Evolutionary conservation across 37 sponge, comb jelly and placozoan genomes (phyloP), one percentile per base, ranked within the genome.

Genomic region (Geodia barretti): DNA sequence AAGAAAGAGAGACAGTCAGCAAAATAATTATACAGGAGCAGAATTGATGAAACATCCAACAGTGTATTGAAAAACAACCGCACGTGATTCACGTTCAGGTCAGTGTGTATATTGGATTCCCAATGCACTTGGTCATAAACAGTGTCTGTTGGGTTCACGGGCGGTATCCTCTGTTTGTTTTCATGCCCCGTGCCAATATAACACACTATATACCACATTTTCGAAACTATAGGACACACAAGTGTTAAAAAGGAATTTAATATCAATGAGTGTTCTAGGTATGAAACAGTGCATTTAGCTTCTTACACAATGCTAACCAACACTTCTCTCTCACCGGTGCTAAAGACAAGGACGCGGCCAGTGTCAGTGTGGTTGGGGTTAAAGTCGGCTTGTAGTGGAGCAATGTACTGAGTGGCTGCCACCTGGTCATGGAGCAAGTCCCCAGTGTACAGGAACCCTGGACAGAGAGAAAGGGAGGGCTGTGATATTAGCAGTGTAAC

Each of bases 351-450:
- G 9, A 92, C 62, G 0, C 25, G 73, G 26, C 88, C 87, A 64
- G 64, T 74, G 65, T 73, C 76, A 63, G 78, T 73, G 54, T 79
- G 37, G 0, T 66, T 33, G 9, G 87, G 87, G 65, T 93, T 86
- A 61, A 93, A 93, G 75, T 93, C 79, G 23, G 94, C 94, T 42
- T 80, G 87, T 0, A 93, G 83, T 26, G 94, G 94, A 31, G 94
- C 90, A 28, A 93, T 86, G 47, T 73, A 83, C 60, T 93, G 94
- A 3, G 88, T 87, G 25, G 76, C 73, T 0, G 64, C 72, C 29
- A 87, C 59, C 34, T 21, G 64, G 28, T 25, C 33, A 47, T 93
- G 90, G 26, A 35, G 26, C 29, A 59, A 72, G 2, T 62, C 62
- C 1, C 87, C 79, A 70, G 78, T 71, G 47, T 83, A 86, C 29